These are phyloP conservation scores for Holothuria leucospilota DNA, from an alignment of 53 echinoderm and acorn worm genomes.

Conservation along the genomic window DNA sequence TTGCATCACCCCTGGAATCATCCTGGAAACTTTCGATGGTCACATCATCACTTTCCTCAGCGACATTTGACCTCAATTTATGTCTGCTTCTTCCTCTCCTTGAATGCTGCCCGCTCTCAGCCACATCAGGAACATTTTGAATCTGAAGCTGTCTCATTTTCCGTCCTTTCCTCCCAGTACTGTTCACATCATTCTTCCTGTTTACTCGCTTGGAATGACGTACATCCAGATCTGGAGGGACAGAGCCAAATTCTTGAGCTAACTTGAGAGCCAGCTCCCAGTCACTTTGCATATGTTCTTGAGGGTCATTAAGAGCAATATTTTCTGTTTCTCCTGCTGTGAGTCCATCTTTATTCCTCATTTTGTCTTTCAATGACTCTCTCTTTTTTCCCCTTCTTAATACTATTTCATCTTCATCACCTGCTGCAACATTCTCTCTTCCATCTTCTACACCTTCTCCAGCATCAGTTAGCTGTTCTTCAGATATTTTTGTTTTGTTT, in stretches of 20 bases:
- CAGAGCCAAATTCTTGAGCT: slow-evolving; percentile 86
- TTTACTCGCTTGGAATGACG: background rate
- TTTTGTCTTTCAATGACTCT: slow-evolving; percentile 10
- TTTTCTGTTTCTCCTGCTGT: background rate
- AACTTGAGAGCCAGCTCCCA: slow-evolving; percentile 91
- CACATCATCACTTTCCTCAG: background rate
- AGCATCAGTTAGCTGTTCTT: too few relatives aligned
- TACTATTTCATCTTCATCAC: background rate
- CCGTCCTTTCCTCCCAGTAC: background rate
- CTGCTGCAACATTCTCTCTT: background rate
- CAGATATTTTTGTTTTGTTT: too few relatives aligned
- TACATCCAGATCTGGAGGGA: slow-evolving; percentile 69
- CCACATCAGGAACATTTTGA: slow-evolving; percentile 17
- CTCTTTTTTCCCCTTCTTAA: background rate
- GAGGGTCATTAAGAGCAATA: slow-evolving; percentile 31
- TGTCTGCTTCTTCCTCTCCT: background rate
- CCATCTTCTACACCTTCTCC: slow-evolving; percentile 6
- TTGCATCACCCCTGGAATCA: slow-evolving; percentile 6
- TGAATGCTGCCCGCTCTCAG: background rate
- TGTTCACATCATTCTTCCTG: background rate
- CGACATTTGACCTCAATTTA: background rate
- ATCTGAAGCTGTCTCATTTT: slow-evolving; percentile 34
- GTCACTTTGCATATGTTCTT: slow-evolving; percentile 77
- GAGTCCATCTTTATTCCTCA: slow-evolving; percentile 20
- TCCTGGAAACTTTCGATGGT: slow-evolving; percentile 11